These are phyloP conservation scores for Calliopsis andreniformis DNA, from an alignment of 1,140 invertebrate species.

Conservation along the genomic window DNA sequence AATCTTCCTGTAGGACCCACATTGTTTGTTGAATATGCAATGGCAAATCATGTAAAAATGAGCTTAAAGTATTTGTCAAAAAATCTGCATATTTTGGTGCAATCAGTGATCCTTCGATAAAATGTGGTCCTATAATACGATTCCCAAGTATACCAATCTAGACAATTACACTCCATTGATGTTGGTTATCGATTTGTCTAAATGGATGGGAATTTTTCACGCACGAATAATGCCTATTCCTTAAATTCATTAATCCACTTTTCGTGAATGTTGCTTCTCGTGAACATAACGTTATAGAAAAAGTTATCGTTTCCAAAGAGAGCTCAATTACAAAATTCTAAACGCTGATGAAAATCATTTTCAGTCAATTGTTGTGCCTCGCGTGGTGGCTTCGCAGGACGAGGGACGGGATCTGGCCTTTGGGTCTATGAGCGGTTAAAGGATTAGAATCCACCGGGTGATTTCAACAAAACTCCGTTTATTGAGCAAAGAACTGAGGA, in stretches of 20 bases:
- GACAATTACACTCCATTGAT: constrained; percentile 56
- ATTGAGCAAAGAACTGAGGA: no score
- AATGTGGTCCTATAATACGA: constrained; percentile 52
- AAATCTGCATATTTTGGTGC: not conserved
- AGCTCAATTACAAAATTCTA: no score
- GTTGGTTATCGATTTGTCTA: constrained; percentile 43
- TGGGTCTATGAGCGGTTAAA: no score
- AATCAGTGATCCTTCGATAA: constrained; percentile 36
- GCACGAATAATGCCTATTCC: constrained; percentile 66
- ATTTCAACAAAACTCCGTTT: no score
- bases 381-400: no score
- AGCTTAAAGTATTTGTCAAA: not conserved
- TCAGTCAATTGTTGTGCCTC: no score
- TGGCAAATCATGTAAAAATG: not conserved
- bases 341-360: no score
- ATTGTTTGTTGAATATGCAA: not conserved
- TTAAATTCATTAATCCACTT: constrained; percentile 63
- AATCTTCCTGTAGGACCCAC: constrained; percentile 1
- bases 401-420: no score
- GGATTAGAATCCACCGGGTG: no score
- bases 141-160: constrained; percentile 53
- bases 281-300: constrained; percentile 22
- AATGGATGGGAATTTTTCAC: constrained; percentile 65
- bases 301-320: no score
- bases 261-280: constrained; percentile 62